phyloP scores from a whole-genome alignment of 2,888 invertebrate genomes.

The Drosophila bunnanda region DNA sequence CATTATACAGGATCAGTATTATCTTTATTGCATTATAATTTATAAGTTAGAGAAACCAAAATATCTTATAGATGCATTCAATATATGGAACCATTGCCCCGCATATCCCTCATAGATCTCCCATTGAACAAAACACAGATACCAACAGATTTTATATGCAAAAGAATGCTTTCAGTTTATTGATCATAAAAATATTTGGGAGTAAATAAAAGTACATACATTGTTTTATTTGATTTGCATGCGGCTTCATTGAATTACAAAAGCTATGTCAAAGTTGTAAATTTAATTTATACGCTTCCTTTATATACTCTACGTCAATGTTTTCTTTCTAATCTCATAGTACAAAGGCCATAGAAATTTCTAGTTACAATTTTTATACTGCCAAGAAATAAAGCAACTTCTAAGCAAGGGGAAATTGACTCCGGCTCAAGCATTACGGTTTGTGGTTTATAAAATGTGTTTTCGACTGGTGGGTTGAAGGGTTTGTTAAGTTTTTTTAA shows the following conservation, averaged over 20 bases:
- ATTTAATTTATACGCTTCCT: slow-evolving; percentile 64
- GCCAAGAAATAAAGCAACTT: slow-evolving; percentile 30
- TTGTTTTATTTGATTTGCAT: slow-evolving; percentile 33
- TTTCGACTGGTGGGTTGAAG: slow-evolving; percentile 65
- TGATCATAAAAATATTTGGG: slow-evolving; percentile 73
- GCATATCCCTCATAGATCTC: not conserved
- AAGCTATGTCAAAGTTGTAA: slow-evolving; percentile 45
- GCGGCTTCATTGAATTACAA: slow-evolving; percentile 42
- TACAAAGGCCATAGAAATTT: slow-evolving; percentile 65
- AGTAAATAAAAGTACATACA: slow-evolving; percentile 42
- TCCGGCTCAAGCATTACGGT: slow-evolving; percentile 30
- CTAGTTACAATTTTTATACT: slow-evolving; percentile 39
- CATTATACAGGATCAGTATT: not conserved
- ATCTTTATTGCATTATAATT: not conserved
- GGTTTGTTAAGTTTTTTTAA: not conserved
- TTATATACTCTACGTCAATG: slow-evolving; percentile 43
- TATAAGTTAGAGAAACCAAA: not conserved
- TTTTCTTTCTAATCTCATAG: slow-evolving; percentile 33
- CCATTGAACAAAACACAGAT: not conserved
- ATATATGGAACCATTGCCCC: not conserved
- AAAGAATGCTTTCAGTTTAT: slow-evolving; percentile 68
- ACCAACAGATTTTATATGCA: slow-evolving; percentile 48
- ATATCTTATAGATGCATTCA: not conserved
- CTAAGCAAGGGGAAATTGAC: slow-evolving; percentile 17
- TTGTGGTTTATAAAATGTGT: slow-evolving; percentile 18